Base-by-base conservation (phyloP, 2,797 vertebrate genomes). In the Pantherophis alleghaniensis region DNA sequence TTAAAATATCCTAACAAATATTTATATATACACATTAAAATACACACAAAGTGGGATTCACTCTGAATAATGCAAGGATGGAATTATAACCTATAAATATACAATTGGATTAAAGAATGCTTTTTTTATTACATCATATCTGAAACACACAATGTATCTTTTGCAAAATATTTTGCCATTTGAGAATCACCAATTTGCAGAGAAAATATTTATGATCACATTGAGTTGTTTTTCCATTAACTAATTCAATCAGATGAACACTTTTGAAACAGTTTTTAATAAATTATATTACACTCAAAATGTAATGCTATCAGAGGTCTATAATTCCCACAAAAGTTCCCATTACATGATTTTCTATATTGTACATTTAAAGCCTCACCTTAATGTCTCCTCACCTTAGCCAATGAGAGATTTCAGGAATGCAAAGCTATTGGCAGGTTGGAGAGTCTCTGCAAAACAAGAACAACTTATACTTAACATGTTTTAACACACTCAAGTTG, bases 321-420 rank as follows among this genome's bases (percentile, higher is more conserved):
- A 42, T 74, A 87, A 83, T 63, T 63, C 20, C 32, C 51, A 12
- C 51, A 2, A 12, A 0, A 0, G 47, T 1, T 0, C 87, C 0
- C 0, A 57, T 87, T 74, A 59, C 18, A 61, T 11, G 1, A 47
- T 3, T 51, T 5, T 28, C 11, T 16, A 0, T 24, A 4, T 61
- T 9, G 12, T 7, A 55, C 5, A 1, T 11, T 92, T 56, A 88
- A 0, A 0, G 0, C 5, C 7, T 51, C 47, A 51, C 47, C 47
- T 42, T 14, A 20, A 93, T 42, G 56, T 24, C 32, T 74, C 0
- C 92, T 90, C 94, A 96, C 97, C 96, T 97, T 89, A 96, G 74
- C 94, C 95, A 79, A 98, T 95, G 95, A 98, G 96, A 5, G 96
- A 96, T 95, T 95, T 97, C 51, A 98, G 96, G 96, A 98, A 98